Conservation (phyloP, 2,888 invertebrate species). For the Sympetrum striolatum region DNA sequence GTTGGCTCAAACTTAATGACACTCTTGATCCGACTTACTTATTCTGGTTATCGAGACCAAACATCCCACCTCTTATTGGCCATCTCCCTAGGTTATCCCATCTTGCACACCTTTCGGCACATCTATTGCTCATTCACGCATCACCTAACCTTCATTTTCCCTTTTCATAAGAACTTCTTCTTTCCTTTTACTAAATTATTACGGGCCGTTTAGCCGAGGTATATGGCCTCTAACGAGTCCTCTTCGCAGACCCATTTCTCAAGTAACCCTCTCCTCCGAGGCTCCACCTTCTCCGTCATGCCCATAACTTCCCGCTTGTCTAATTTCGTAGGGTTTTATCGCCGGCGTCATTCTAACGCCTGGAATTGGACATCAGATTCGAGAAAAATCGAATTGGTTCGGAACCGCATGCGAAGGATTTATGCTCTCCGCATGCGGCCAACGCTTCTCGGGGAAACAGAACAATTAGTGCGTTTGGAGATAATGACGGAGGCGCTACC, state of each 20-base stretch:
- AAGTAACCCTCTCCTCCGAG: not conserved
- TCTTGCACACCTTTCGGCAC: too few relatives aligned
- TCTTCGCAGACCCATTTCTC: not conserved
- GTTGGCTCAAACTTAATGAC: too few relatives aligned
- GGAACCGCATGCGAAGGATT: not conserved
- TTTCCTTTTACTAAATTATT: not conserved
- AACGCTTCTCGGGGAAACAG: too few relatives aligned
- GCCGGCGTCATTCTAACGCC: not conserved
- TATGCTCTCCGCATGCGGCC: not conserved
- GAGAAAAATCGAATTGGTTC: not conserved
- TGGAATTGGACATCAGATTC: not conserved
- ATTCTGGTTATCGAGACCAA: not conserved
- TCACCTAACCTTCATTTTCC: too few relatives aligned
- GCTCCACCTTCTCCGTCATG: not conserved
- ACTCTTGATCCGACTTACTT: too few relatives aligned
- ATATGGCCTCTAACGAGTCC: not conserved
- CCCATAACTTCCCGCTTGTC: not conserved
- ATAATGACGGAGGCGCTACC: too few relatives aligned
- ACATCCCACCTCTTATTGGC: not conserved
- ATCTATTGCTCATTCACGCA: too few relatives aligned
- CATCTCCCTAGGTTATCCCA: too few relatives aligned
- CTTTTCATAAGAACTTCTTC: not conserved
- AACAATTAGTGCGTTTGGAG: too few relatives aligned
- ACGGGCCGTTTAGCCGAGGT: not conserved
- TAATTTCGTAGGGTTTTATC: not conserved